phyloP scores from a whole-genome alignment of 1,140 invertebrate species.

The Ganaspis sp. region DNA sequence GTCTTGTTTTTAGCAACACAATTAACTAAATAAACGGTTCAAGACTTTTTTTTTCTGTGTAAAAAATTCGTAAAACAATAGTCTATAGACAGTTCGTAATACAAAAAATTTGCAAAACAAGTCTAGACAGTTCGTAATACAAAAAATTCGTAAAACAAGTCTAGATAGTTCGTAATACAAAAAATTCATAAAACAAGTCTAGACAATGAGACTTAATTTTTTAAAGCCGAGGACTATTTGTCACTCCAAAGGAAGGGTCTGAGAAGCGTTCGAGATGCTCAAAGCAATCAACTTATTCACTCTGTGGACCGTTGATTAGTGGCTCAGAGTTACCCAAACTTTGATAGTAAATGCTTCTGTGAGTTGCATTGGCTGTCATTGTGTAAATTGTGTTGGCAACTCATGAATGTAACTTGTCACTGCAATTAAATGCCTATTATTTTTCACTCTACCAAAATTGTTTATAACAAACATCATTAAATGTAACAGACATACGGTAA shows the following conservation, averaged over 20 bases:
- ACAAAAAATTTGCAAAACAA: background rate
- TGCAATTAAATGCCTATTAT: too few relatives aligned
- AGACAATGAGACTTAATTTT: background rate
- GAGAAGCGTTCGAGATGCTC: conserved; percentile 47
- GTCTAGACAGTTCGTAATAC: background rate
- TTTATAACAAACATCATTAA: too few relatives aligned
- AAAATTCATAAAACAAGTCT: background rate
- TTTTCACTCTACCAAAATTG: too few relatives aligned
- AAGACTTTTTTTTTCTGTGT: too few relatives aligned
- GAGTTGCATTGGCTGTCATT: too few relatives aligned
- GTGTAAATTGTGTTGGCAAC: too few relatives aligned
- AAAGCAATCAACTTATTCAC: conserved; percentile 52
- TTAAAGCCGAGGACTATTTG: background rate
- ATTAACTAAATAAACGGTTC: too few relatives aligned
- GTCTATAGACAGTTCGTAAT: background rate
- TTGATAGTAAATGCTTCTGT: too few relatives aligned
- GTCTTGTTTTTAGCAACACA: too few relatives aligned
- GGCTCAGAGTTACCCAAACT: background rate
- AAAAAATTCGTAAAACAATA: background rate
- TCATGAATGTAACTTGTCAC: too few relatives aligned
- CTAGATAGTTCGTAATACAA: background rate
- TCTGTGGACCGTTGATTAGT: conserved; percentile 40
- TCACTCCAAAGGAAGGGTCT: conserved; percentile 32
- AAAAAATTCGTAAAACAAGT: background rate
- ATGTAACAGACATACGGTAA: too few relatives aligned